Conservation (phyloP, 2,888 invertebrate species). For the Steinernema hermaphroditum region DNA sequence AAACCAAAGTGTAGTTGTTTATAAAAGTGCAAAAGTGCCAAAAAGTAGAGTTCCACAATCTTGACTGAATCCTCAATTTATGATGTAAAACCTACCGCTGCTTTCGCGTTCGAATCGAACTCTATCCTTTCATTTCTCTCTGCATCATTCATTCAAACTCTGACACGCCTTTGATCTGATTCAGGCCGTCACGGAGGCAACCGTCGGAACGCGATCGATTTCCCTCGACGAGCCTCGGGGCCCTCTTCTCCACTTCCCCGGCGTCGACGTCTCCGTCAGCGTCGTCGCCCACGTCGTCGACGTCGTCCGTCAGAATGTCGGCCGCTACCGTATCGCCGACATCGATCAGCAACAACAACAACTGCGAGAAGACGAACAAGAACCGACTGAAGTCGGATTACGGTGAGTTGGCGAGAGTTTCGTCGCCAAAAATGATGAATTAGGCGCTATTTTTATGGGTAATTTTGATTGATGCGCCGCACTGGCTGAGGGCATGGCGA, state of each 20-base stretch:
- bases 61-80: too few relatives aligned
- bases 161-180: neutral
- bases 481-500: too few relatives aligned
- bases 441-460: neutral
- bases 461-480: neutral
- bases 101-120: too few relatives aligned
- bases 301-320: constrained; percentile 15
- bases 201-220: constrained; percentile 8
- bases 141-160: too few relatives aligned
- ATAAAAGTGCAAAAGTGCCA: too few relatives aligned
- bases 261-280: constrained; percentile 19
- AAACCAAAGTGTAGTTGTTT: too few relatives aligned
- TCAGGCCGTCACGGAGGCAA: constrained; percentile 5
- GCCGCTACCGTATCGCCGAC: neutral
- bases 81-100: too few relatives aligned
- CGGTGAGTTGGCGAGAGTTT: neutral
- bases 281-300: constrained; percentile 13
- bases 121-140: too few relatives aligned
- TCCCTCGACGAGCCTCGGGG: neutral
- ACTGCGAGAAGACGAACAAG: constrained; percentile 1
- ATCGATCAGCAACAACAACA: neutral
- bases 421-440: neutral
- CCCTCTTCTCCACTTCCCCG: constrained; percentile 22
- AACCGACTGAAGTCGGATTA: constrained; percentile 9
- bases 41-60: too few relatives aligned